A percentile compares a stretch with the other conserved stretches of the same genome.
phyloP scores from a whole-genome alignment of 2,113 vertebrate genomes.

The Xiphophorus couchianus region DNA sequence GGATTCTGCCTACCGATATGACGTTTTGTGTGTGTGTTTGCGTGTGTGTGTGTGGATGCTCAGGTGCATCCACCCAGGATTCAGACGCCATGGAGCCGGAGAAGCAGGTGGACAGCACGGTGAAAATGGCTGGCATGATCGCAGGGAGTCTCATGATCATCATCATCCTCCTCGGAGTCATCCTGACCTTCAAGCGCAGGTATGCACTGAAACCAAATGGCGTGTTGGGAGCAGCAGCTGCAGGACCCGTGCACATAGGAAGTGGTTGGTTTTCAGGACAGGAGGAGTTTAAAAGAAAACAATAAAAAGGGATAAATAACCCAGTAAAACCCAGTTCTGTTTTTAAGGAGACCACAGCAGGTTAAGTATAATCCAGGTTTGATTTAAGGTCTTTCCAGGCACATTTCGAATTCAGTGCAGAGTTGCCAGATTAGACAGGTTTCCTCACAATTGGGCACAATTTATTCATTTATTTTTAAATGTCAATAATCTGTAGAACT shows the following conservation, averaged over 20 bases:
- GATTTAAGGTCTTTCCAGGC: too few relatives aligned
- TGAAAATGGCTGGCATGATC: conserved; percentile 96
- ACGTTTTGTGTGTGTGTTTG: conserved; percentile 46
- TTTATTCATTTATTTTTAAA: too few relatives aligned
- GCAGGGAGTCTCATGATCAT: conserved; percentile 97
- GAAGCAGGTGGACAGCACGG: conserved; percentile 94
- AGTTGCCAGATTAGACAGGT: too few relatives aligned
- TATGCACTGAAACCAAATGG: conserved; percentile 53
- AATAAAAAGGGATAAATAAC: background rate
- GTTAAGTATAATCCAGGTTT: too few relatives aligned
- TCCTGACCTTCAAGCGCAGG: conserved; percentile 98
- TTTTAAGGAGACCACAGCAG: too few relatives aligned
- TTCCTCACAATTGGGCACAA: too few relatives aligned
- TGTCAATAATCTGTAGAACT: too few relatives aligned
- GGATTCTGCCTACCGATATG: conserved; percentile 17
- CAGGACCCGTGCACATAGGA: background rate
- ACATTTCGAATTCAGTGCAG: too few relatives aligned
- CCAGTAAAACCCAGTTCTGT: too few relatives aligned
- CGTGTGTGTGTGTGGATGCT: conserved; percentile 19
- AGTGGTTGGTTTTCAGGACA: background rate
- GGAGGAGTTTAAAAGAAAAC: background rate
- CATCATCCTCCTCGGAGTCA: conserved; percentile 93
- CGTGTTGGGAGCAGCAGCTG: background rate
- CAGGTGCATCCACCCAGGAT: conserved; percentile 96
- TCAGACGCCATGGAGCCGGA: conserved; percentile 95